Base-by-base conservation (phyloP, 2,113 vertebrate species). In the Takifugu bimaculatus region DNA sequence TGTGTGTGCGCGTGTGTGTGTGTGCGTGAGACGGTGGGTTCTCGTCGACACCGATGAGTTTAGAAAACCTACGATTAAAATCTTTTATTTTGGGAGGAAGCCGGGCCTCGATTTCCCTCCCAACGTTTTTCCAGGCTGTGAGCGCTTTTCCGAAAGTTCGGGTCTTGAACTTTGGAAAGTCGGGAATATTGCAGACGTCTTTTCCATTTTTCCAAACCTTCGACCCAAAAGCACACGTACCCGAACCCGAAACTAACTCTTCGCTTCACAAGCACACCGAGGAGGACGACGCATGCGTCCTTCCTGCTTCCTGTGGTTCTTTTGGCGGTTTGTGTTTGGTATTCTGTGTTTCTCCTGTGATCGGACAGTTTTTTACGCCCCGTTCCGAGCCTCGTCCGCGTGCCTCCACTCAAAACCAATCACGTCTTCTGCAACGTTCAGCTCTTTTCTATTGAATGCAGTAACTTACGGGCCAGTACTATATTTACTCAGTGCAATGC, bases 401-500 rank as follows among this genome's bases (percentile, higher is more conserved):
- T 77, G 84, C 82, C 74, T 83, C 79, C 25, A 67, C 80, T 82
- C 77, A 68, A 83, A 78, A 39, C 68, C 6, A 74, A 76, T 78
- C 77, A 57, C 60, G 77, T 80, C 77, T 68, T 61, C 83, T 72
- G 69, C 78, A 54, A 74, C 71, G 68, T 82, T 73, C 82, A 84
- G 82, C 82, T 89, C 83, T 90, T 88, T 90, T 88, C 85, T 91
- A 84, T 86, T 90, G 88, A 91, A 91, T 92, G 90, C 91, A 91
- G 90, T 91, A 91, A 90, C 81, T 88, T 88, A 83, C 82, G 89
- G 91, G 90, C 91, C 90, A 92, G 91, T 91, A 91, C 89, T 90
- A 85, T 91, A 84, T 90, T 89, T 91, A 91, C 88, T 88, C 89
- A 90, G 90, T 91, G 89, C 91, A 91, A 92, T 91, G 91, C 90